Evolutionary conservation across 2,797 vertebrate genomes (phyloP).

Genomic region (Sandelia bainsii): DNA sequence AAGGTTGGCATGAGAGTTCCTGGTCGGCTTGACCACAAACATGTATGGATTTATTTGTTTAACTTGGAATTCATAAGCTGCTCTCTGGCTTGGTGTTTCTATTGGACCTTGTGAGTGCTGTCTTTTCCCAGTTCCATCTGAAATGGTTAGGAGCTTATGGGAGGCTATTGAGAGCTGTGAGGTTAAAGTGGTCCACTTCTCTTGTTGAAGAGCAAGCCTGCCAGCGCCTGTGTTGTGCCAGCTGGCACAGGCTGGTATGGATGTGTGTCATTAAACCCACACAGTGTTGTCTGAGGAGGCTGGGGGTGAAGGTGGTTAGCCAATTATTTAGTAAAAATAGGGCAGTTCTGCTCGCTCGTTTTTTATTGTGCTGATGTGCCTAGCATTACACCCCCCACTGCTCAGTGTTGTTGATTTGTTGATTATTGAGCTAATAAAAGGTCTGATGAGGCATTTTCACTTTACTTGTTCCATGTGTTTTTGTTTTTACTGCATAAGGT

Average conservation of each 20-base stretch:
- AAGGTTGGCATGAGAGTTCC: slow-evolving; percentile 67
- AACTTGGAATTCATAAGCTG: slow-evolving; percentile 77
- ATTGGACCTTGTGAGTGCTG: slow-evolving; percentile 70
- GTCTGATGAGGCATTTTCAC: slow-evolving; percentile 71
- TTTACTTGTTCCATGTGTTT: slow-evolving; percentile 65
- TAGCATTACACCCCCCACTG: slow-evolving; percentile 66
- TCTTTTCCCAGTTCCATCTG: slow-evolving; percentile 73
- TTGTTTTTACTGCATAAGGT: slow-evolving; percentile 50
- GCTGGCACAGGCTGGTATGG: slow-evolving; percentile 75
- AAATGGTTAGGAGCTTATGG: slow-evolving; percentile 73
- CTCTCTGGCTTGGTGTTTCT: slow-evolving; percentile 74
- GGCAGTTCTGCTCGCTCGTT: slow-evolving; percentile 76
- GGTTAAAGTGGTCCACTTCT: slow-evolving; percentile 80
- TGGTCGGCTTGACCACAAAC: slow-evolving; percentile 78
- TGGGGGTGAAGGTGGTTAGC: slow-evolving; percentile 76
- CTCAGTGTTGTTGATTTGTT: slow-evolving; percentile 71
- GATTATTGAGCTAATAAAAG: slow-evolving; percentile 77
- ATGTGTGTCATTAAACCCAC: slow-evolving; percentile 86
- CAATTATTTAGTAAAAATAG: slow-evolving; percentile 84
- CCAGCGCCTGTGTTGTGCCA: slow-evolving; percentile 72
- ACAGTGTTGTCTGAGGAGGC: slow-evolving; percentile 80
- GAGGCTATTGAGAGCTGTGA: slow-evolving; percentile 74
- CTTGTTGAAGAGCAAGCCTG: slow-evolving; percentile 60
- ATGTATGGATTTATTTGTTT: slow-evolving; percentile 84
- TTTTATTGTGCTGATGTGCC: slow-evolving; percentile 82